A percentile compares a stretch with the other conserved stretches of the same genome.
Conservation (phyloP, 2,888 invertebrate genomes). For the Lysandra coridon region DNA sequence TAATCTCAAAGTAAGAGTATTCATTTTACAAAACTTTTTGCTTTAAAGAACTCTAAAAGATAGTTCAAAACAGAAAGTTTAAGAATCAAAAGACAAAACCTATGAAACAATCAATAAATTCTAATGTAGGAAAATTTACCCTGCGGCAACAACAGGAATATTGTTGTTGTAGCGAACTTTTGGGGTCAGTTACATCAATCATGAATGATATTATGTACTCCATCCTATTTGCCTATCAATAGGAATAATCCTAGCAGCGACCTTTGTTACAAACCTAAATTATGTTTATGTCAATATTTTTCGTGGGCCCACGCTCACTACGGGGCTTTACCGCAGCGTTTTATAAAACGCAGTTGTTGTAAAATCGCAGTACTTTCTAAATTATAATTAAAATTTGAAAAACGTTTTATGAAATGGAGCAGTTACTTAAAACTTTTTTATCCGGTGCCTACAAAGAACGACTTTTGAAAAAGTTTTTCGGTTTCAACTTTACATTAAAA, state of each 20-base stretch:
- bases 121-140: background rate
- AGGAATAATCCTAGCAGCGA: conserved; percentile 35
- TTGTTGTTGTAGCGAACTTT: background rate
- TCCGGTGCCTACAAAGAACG: too few relatives aligned
- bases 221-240: conserved; percentile 33
- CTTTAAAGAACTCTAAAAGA: too few relatives aligned
- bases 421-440: too few relatives aligned
- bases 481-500: too few relatives aligned
- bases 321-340: background rate
- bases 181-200: conserved; percentile 18
- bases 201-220: conserved; percentile 28
- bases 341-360: background rate
- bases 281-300: conserved; percentile 29
- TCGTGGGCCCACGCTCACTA: background rate
- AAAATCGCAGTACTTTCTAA: background rate
- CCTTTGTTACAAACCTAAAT: conserved; percentile 36
- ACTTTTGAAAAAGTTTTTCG: too few relatives aligned
- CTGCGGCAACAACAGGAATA: background rate
- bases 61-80: too few relatives aligned
- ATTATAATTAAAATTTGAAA: too few relatives aligned
- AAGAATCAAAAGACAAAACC: too few relatives aligned
- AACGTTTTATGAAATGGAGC: too few relatives aligned
- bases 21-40: too few relatives aligned
- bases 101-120: background rate
- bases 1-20: too few relatives aligned